Conservation (phyloP, 1,140 invertebrate species). For the Dufourea novaeangliae region DNA sequence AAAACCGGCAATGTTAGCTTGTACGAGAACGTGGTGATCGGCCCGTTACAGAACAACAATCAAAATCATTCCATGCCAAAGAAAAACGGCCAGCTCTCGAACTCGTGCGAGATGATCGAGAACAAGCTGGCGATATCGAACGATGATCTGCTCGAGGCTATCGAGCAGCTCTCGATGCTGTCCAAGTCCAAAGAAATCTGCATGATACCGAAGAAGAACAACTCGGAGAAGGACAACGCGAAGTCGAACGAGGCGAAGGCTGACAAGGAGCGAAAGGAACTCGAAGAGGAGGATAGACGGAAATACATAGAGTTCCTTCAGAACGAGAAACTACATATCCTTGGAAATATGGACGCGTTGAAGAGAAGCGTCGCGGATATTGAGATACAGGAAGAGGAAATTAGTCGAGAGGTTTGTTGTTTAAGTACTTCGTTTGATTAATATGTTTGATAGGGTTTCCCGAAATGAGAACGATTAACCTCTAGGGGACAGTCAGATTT, state of each 20-base stretch:
- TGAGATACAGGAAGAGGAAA: slow-evolving; percentile 91
- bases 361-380: slow-evolving; percentile 91
- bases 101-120: slow-evolving; percentile 76
- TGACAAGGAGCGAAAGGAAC: slow-evolving; percentile 69
- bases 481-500: too few relatives aligned
- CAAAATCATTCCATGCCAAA: slow-evolving; percentile 65
- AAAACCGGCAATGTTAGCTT: slow-evolving; percentile 71
- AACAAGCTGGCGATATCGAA: slow-evolving; percentile 81
- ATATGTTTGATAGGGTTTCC: too few relatives aligned
- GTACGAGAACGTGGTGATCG: slow-evolving; percentile 73
- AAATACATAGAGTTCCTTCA: slow-evolving; percentile 79
- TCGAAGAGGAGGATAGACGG: slow-evolving; percentile 74
- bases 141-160: slow-evolving; percentile 80
- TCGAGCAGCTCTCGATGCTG: slow-evolving; percentile 78
- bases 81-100: slow-evolving; percentile 65
- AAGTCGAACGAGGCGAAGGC: slow-evolving; percentile 82
- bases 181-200: slow-evolving; percentile 74
- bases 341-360: slow-evolving; percentile 81
- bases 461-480: too few relatives aligned
- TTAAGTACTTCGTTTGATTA: background rate
- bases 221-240: slow-evolving; percentile 78
- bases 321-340: slow-evolving; percentile 78
- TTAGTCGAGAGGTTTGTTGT: slow-evolving; percentile 87
- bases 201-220: slow-evolving; percentile 78
- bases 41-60: slow-evolving; percentile 57